These are phyloP conservation scores for Brachionus rotundiformis DNA, from an alignment of 1,140 invertebrate species.

Conservation along the genomic window DNA sequence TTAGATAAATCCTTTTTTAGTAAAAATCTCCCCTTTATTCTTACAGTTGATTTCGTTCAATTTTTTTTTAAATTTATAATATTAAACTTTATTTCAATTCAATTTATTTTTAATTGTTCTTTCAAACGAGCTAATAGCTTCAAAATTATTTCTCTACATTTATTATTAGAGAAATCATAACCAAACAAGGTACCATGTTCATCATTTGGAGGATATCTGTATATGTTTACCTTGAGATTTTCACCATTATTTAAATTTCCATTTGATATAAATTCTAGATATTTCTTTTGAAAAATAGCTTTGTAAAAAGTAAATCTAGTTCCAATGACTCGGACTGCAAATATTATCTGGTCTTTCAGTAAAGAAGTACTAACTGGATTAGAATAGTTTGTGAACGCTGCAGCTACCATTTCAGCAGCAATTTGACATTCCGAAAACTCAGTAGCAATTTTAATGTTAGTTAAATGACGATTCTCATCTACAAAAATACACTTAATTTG, in stretches of 20 bases:
- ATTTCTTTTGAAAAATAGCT: background rate
- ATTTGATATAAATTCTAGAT: background rate
- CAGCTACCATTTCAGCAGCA: background rate
- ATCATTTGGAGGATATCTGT: constrained; percentile 34
- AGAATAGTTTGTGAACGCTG: background rate
- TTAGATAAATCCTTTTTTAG: no score
- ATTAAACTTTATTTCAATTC: no score
- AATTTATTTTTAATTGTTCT: constrained; percentile 39
- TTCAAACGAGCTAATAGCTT: background rate
- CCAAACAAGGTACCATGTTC: constrained; percentile 2
- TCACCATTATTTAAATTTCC: background rate
- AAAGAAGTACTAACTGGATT: background rate
- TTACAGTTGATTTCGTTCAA: no score
- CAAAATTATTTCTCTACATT: background rate
- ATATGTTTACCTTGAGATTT: background rate
- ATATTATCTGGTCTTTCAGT: constrained; percentile 13
- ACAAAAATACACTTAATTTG: constrained; percentile 14
- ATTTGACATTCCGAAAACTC: constrained; percentile 40
- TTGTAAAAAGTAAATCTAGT: constrained; percentile 40
- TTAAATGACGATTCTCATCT: constrained; percentile 6
- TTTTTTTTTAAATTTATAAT: no score
- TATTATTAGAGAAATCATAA: constrained; percentile 18
- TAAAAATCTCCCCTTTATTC: no score
- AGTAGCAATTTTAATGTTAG: constrained; percentile 7
- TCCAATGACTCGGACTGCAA: constrained; percentile 19